Base-by-base conservation (phyloP, 2,113 vertebrate species). In the Athene cunicularia region DNA sequence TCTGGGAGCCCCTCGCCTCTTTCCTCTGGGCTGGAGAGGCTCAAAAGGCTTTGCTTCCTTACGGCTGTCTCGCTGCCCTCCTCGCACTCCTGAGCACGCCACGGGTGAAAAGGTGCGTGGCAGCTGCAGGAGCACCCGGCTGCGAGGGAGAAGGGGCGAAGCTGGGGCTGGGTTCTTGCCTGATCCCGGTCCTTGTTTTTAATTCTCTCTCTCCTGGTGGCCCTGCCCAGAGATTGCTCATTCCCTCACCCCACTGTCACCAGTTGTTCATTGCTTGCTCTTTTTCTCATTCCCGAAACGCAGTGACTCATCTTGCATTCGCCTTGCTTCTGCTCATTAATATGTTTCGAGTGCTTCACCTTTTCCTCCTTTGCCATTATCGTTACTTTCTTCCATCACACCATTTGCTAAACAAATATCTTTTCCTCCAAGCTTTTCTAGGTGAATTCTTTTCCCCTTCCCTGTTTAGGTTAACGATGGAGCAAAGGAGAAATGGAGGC, bases 81-180 rank as follows among this genome's bases (percentile, higher is more conserved):
- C 33, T 60, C 0, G 0, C 10, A 1, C 62, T 83, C 56, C 87
- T 16, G 45, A 81, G 72, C 1, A 0, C 27, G 45, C 37, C 0
- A 0, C 1, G 2, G 32, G 37, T 72, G 43, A 45, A 52, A 89
- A 70, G 28, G 47, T 45, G 24, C 0, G 0, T 4, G 22, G 33
- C 68, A 66, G 80, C 37, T 86, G 14, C 56, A 39, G 53, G 49
- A 79, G 9, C 41, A 18, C 7, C 27, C 0, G 0, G 11, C 26
- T 74, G 66, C 12, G 39, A 84, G 56, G 59, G 26, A 81, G 66
- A 30, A 74, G 56, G 66, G 89, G 37, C 0, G 1, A 63, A 85
- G 58, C 70, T 33, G 8, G 23, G 19, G 9, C 41, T 94, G 63
- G 26, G 49, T 24, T 67, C 30, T 49, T 3, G 1, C 41, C 73